Evolutionary conservation across 2,797 vertebrate species (phyloP).

Genomic region (Chloroceryle inda): DNA sequence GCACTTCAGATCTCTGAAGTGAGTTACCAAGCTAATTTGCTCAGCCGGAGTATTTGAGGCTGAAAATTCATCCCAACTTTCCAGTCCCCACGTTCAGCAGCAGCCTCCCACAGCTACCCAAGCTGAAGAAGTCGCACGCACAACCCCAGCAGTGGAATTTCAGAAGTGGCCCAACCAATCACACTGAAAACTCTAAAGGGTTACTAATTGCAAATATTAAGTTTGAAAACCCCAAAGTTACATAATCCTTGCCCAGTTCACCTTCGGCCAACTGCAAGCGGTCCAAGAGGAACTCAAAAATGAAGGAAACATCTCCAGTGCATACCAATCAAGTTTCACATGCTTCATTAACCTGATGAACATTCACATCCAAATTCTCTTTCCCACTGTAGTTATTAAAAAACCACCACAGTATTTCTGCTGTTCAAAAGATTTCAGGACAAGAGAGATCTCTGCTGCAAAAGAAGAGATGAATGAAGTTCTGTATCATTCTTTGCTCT

Average conservation of each 20-base stretch:
- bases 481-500: neutral
- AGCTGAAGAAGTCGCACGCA: neutral
- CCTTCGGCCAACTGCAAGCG: neutral
- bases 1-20: constrained; percentile 38
- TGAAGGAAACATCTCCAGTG: neutral
- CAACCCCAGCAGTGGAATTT: neutral
- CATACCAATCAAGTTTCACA: neutral
- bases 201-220: neutral
- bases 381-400: neutral
- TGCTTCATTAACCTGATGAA: neutral
- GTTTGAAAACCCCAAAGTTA: neutral
- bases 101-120: neutral
- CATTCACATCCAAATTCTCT: neutral
- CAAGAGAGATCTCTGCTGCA: neutral
- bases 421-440: neutral
- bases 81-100: neutral
- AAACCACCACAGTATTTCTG: fast-evolving
- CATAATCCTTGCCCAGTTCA: neutral
- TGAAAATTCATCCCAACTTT: neutral
- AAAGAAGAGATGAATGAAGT: neutral
- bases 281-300: neutral
- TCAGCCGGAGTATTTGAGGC: neutral
- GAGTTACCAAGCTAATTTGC: constrained; percentile 41
- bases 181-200: neutral
- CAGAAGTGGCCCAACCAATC: neutral